These are phyloP conservation scores for Acanthiza pusilla DNA, from an alignment of 2,797 vertebrate species.

Conservation along the genomic window DNA sequence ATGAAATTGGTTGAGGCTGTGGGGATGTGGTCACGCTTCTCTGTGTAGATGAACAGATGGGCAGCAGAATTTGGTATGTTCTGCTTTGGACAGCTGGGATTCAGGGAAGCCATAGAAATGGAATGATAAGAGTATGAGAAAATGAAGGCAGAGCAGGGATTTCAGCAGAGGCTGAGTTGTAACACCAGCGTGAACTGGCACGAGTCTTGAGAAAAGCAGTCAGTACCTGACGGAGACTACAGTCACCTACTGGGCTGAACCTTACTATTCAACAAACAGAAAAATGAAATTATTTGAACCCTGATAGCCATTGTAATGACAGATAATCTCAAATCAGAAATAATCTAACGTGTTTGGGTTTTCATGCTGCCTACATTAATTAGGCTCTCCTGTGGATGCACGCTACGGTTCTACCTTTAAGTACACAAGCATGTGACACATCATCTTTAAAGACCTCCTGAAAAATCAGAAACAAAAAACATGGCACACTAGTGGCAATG, in stretches of 20 bases:
- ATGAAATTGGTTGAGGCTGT: conserved; percentile 50
- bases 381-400: neutral
- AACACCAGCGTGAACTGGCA: neutral
- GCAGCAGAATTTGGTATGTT: conserved; percentile 17
- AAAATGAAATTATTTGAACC: neutral
- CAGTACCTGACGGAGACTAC: neutral
- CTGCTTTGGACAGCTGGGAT: conserved; percentile 22
- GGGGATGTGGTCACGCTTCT: conserved; percentile 33
- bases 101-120: neutral
- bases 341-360: fast-evolving
- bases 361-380: neutral
- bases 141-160: neutral
- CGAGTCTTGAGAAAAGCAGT: neutral
- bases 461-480: neutral
- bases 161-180: neutral
- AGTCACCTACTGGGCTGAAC: neutral
- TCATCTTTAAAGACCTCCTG: neutral
- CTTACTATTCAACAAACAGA: neutral
- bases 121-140: neutral
- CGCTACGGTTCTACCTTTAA: neutral
- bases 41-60: conserved; percentile 43
- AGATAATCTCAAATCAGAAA: neutral
- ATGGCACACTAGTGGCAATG: neutral
- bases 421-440: neutral
- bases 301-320: neutral